Base-by-base conservation (phyloP, 2,113 vertebrate genomes). In the Labrus mixtus region DNA sequence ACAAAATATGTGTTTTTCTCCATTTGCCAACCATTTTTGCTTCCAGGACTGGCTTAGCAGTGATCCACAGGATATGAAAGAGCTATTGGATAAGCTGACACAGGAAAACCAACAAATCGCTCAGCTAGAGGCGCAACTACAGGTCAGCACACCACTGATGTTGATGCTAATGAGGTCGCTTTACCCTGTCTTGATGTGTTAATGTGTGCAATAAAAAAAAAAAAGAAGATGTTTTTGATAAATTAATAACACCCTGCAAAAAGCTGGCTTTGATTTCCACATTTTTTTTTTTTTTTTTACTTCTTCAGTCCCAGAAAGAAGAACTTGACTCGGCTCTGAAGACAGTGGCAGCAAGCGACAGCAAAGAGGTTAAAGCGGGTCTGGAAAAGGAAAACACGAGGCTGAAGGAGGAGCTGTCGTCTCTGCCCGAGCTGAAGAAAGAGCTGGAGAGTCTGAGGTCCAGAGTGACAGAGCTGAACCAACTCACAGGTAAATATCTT, bases 41-140 rank as follows among this genome's bases (percentile, higher is more conserved):
- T 73, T 84, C 70, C 88, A 94, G 93, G 92, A 85, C 25, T 73
- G 73, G 83, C 82, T 87, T 66, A 87, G 79, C 39, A 13, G 64
- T 43, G 79, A 91, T 88, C 89, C 85, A 73, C 90, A 91, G 88
- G 89, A 92, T 72, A 91, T 93, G 87, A 95, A 91, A 71, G 87
- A 92, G 2, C 91, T 98, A 51, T 87, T 98, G 85, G 96, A 98
- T 90, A 96, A 93, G 88, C 92, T 99, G 81, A 95, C 95, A 68
- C 96, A 96, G 85, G 97, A 98, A 94, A 97, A 96, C 90, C 96
- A 96, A 89, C 95, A 97, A 69, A 97, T 98, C 74, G 85, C 93
- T 72, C 92, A 94, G 54, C 91, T 97, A 79, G 96, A 98, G 90
- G 94, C 95, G 0, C 94, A 95, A 75, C 93, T 98, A 61, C 96